These are phyloP conservation scores for Pseudococcus longispinus DNA, from an alignment of 2,888 invertebrate species.

Conservation along the genomic window DNA sequence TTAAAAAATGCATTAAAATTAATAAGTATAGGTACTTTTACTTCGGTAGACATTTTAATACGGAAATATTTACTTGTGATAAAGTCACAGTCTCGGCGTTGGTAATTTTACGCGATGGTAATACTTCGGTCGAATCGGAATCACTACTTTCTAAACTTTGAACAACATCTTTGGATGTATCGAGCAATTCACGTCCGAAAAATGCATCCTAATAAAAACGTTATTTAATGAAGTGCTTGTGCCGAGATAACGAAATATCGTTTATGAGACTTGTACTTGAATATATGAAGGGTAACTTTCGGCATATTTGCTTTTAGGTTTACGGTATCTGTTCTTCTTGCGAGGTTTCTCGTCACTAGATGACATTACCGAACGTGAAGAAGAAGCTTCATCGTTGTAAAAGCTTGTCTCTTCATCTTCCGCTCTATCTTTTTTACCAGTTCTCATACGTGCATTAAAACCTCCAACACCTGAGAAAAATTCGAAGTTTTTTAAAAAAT, in stretches of 20 bases:
- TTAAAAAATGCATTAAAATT: not conserved
- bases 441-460: slow-evolving; percentile 79
- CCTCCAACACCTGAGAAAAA: slow-evolving; percentile 76
- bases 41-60: not conserved
- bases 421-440: slow-evolving; percentile 69
- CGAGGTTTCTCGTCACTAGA: slow-evolving; percentile 65
- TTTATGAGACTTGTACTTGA: slow-evolving; percentile 62
- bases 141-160: slow-evolving; percentile 69
- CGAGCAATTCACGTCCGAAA: slow-evolving; percentile 88
- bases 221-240: not conserved
- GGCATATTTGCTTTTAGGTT: slow-evolving; percentile 86
- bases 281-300: slow-evolving; percentile 91
- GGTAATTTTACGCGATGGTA: slow-evolving; percentile 61
- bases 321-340: slow-evolving; percentile 70
- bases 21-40: not conserved
- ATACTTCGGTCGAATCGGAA: slow-evolving; percentile 64
- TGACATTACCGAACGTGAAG: slow-evolving; percentile 59
- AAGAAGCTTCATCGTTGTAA: slow-evolving; percentile 57
- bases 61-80: slow-evolving; percentile 63
- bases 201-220: slow-evolving; percentile 84
- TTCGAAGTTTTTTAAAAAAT: not conserved
- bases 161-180: slow-evolving; percentile 67
- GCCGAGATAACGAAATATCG: not conserved
- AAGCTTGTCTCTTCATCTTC: slow-evolving; percentile 61
- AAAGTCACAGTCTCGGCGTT: slow-evolving; percentile 67